Evolutionary conservation across 2,888 invertebrate genomes (phyloP), one percentile per base, ranked within the genome.

Genomic region (Acronicta leporina): DNA sequence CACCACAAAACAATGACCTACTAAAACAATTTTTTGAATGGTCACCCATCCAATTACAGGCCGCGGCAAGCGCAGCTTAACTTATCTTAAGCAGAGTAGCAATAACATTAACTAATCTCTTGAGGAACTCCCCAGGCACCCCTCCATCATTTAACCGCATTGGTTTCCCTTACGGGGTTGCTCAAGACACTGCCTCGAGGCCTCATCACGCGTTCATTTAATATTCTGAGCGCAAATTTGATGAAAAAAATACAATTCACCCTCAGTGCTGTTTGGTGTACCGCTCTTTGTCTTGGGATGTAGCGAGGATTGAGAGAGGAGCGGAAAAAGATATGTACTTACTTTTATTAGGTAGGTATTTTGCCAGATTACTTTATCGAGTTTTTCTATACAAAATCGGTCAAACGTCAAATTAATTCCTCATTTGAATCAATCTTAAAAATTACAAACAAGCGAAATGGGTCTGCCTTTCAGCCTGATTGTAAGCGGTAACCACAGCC

Each of bases 181-280:
- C 33, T 20, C 15, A 54, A 56, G 59, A 63, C 49, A 52, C 15
- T 43, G 62, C 59, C 65, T 60, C 20, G 52, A 51, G 60, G 30
- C 48, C 48, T 73, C 72, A 78, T 79, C 77, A 75, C 75, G 55
- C 61, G 75, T 82, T 83, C 84, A 85, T 87, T 87, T 82, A 80
- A 83, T 87, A 87, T 87, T 87, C 87, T 79, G 78, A 81, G 79
- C 80, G 87, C 84, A 87, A 87, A 87, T 86, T 87, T 86, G 79
- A 84, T 86, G 86, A 87, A 87, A 87, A 80, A 87, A 87, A 87
- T 86, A 87, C 84, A 85, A 82, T 86, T 80, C 80, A 60, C 70
- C 69, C 66, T 61, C 66, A 57, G 52, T 62, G 51, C 49, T 82
- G 78, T 83, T 84, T 83, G 77, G 75, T 78, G 75, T 78, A 64